Conservation (phyloP, 2,888 invertebrate genomes). For the Coecobrya sp. region DNA sequence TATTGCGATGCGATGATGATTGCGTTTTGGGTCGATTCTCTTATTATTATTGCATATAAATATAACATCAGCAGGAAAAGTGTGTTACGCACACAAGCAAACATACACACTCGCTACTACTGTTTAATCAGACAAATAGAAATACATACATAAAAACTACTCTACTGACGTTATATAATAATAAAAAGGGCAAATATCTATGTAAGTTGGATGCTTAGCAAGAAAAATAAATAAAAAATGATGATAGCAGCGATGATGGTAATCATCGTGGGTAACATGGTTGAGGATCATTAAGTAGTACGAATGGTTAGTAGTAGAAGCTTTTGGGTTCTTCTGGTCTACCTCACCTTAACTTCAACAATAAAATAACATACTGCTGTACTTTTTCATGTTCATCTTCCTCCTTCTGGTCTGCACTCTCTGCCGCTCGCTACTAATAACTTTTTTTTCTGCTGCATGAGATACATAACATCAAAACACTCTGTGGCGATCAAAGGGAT, state of each 20-base stretch:
- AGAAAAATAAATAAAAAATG: slow-evolving; percentile 17
- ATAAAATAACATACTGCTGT: not conserved
- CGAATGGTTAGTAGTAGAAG: not conserved
- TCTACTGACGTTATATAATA: slow-evolving; percentile 6
- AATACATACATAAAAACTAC: not conserved
- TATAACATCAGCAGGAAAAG: not conserved
- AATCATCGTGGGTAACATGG: not conserved
- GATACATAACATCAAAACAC: not conserved
- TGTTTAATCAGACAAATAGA: not conserved
- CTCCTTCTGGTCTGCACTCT: not conserved
- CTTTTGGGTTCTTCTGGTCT: not conserved
- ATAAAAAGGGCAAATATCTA: not conserved
- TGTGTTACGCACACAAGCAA: slow-evolving; percentile 8
- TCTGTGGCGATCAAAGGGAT: not conserved
- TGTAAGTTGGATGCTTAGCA: not conserved
- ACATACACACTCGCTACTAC: not conserved
- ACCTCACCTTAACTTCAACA: not conserved
- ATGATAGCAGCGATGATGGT: not conserved
- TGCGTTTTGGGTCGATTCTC: not conserved
- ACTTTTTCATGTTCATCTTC: slow-evolving; percentile 10
- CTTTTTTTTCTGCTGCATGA: not conserved
- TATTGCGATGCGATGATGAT: not conserved
- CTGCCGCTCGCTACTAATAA: not conserved
- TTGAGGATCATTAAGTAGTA: slow-evolving; percentile 52
- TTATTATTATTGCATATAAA: not conserved